phyloP scores from a whole-genome alignment of 2,888 invertebrate genomes.

The Druceiella hillmani region DNA sequence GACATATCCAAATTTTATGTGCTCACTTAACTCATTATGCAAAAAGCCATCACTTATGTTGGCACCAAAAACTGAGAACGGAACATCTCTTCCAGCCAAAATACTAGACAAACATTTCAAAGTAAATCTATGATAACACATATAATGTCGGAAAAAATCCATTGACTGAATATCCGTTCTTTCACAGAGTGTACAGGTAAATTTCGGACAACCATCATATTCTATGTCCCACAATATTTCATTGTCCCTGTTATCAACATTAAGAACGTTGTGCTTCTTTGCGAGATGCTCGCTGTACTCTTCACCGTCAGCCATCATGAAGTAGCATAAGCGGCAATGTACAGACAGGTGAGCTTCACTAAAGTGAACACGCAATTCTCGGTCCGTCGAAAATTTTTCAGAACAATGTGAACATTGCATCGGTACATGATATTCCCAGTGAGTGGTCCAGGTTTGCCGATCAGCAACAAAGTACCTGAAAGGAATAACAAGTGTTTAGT shows the following conservation, averaged over 20 bases:
- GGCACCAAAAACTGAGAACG: slow-evolving; percentile 38
- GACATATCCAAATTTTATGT: slow-evolving; percentile 35
- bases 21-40: slow-evolving; percentile 33
- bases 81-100: slow-evolving; percentile 36
- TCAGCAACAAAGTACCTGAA: slow-evolving; percentile 45
- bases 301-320: slow-evolving; percentile 37
- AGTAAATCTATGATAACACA: slow-evolving; percentile 44
- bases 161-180: slow-evolving; percentile 32
- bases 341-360: slow-evolving; percentile 35
- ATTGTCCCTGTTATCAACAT: slow-evolving; percentile 32
- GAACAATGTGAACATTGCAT: slow-evolving; percentile 47
- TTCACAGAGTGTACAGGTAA: slow-evolving; percentile 37
- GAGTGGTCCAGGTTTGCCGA: slow-evolving; percentile 36
- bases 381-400: slow-evolving; percentile 35
- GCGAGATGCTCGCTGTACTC: slow-evolving; percentile 38
- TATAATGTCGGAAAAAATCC: slow-evolving; percentile 41
- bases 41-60: slow-evolving; percentile 39
- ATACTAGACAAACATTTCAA: slow-evolving; percentile 40
- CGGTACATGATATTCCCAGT: slow-evolving; percentile 40
- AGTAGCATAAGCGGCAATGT: slow-evolving; percentile 43
- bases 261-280: slow-evolving; percentile 41
- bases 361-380: slow-evolving; percentile 34
- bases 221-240: slow-evolving; percentile 38
- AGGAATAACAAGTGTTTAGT: too few relatives aligned
- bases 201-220: slow-evolving; percentile 32